Base-by-base conservation (phyloP, 1,140 invertebrate species). In the Meloidogyne floridensis region DNA sequence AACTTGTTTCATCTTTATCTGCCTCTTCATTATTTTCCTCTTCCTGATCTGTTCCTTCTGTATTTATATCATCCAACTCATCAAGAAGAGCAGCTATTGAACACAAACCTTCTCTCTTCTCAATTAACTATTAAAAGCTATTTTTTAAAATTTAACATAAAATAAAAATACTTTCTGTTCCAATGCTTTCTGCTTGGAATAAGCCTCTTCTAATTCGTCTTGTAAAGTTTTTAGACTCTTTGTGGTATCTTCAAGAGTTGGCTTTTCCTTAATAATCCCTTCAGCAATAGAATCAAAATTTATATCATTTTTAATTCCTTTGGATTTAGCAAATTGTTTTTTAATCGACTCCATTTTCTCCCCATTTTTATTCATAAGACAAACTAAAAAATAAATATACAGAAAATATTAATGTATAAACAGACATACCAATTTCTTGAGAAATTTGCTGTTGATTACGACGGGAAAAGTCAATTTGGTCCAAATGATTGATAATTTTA, bases 291-390 rank as follows among this genome's bases (percentile, higher is more conserved):
- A 42, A 43, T 86, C 84, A 77, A 85, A 86, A 77, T 86, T 86
- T 51, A 87, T 85, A 77, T 86, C 85, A 43, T 87, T 86, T 18
- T 83, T 84, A 51, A 86, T 75, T 53, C 65, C n/a, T 65, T 87
- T 84, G 7, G 84, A 85, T 32, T 86, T 65, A 13, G 73, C 72
- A 11, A 86, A 59, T 53, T 86, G 86, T 69, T 82, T 69, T 75
- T 86, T 86, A 42, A 87, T 80, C 10, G 65, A 15, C 20, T 86
- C 85, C 84, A 85, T 85, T 72, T 70, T 53, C 65, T 83, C 59
- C n/a, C 11, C 13, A 47, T 80, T 82, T 79, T 82, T 71, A 9
- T 53, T 56, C 11, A 82, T n/a, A 32, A 32, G 32, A 32, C 32
- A 32, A 32, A 32, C 32, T 32, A 32, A 32, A 32, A 32, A 32